phyloP scores from a whole-genome alignment of 2,797 vertebrate genomes.

The Picus viridis region DNA sequence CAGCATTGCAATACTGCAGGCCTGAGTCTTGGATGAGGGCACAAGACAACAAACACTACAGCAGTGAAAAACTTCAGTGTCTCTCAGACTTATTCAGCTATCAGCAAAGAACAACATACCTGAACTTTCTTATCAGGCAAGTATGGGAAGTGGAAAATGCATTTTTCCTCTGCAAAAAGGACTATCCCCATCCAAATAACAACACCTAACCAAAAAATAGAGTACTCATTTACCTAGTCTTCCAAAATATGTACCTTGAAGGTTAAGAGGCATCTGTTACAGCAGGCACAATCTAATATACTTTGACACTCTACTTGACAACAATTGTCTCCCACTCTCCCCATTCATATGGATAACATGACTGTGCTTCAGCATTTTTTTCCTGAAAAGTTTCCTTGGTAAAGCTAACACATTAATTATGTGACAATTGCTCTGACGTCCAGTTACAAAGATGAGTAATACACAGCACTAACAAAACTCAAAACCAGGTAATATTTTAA shows the following conservation, averaged over 20 bases:
- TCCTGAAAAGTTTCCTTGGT: not conserved
- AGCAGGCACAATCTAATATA: not conserved
- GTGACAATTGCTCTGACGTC: not conserved
- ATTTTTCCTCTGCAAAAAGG: not conserved
- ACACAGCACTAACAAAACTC: not conserved
- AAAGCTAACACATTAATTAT: not conserved
- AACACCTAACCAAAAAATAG: not conserved
- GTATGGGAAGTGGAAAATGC: not conserved
- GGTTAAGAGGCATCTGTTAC: not conserved
- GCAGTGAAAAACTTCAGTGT: not conserved
- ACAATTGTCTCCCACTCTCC: not conserved
- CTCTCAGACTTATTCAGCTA: not conserved
- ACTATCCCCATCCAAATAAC: not conserved
- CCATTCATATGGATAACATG: not conserved
- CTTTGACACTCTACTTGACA: not conserved
- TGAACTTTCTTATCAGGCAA: not conserved
- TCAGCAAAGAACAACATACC: not conserved
- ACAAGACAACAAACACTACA: not conserved
- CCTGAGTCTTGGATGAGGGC: not conserved
- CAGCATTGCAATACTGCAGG: fast-evolving
- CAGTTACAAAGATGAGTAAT: not conserved
- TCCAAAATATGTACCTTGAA: fast-evolving
- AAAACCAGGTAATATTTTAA: not conserved
- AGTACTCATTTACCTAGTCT: not conserved
- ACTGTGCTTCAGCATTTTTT: not conserved